These are phyloP conservation scores for Asbolus verrucosus DNA, from an alignment of 1,140 invertebrate genomes.

Conservation along the genomic window DNA sequence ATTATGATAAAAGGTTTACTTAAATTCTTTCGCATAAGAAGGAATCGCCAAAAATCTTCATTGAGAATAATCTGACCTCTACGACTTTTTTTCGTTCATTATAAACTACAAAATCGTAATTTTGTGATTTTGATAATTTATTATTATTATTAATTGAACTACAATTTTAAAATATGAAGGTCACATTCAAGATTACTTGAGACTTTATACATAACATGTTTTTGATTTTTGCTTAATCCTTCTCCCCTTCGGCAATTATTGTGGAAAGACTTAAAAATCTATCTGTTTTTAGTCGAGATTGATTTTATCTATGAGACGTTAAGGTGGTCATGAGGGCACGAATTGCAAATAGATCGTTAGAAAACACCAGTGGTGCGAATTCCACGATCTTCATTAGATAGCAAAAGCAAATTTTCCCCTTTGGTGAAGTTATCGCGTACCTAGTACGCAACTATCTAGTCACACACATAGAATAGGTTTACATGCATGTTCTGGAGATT, in stretches of 20 bases:
- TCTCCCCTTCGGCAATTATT: not conserved
- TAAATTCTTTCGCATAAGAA: no score
- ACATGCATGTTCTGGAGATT: constrained; percentile 2
- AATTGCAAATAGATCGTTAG: constrained; percentile 52
- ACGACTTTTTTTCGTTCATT: no score
- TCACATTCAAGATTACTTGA: no score
- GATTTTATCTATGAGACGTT: constrained; percentile 38
- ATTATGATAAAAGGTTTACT: no score
- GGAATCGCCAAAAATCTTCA: no score
- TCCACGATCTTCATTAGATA: constrained; percentile 59
- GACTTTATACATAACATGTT: no score
- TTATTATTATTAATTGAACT: no score
- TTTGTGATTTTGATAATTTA: no score
- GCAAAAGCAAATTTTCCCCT: constrained; percentile 51
- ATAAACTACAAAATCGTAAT: no score
- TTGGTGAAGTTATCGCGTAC: constrained; percentile 52
- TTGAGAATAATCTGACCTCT: no score
- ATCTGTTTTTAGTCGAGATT: not conserved
- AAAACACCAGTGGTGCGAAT: constrained; percentile 55
- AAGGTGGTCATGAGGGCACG: constrained; percentile 47
- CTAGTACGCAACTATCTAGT: constrained; percentile 48
- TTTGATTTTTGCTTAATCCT: no score
- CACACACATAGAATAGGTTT: constrained; percentile 9
- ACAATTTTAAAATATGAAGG: no score
- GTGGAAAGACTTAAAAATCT: not conserved